Evolutionary conservation across 2,888 invertebrate genomes (phyloP).

Genomic region (Dione juno): DNA sequence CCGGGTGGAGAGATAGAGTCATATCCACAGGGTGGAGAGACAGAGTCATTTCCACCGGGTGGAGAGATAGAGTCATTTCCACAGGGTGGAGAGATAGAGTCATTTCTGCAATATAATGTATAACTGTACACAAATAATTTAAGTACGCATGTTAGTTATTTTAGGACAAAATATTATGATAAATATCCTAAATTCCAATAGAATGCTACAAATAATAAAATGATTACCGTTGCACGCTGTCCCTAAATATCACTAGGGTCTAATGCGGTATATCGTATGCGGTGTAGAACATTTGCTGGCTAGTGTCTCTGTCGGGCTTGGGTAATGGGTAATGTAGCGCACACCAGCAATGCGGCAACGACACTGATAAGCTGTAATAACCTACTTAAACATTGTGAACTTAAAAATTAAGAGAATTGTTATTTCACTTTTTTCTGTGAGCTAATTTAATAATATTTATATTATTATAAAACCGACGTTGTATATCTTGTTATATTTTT

Average conservation of each 20-base stretch:
- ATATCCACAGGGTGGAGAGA: too few species aligned
- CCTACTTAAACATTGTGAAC: constrained; percentile 1
- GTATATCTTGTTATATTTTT: too few species aligned
- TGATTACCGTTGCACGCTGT: neutral
- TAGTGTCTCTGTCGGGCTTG: constrained; percentile 23
- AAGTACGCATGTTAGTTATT: too few species aligned
- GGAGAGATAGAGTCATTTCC: too few species aligned
- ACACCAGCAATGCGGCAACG: constrained; percentile 38
- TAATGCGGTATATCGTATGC: neutral
- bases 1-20: too few species aligned
- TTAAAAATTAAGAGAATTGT: neutral
- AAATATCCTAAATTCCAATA: too few species aligned
- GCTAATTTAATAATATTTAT: too few species aligned
- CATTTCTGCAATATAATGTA: too few species aligned
- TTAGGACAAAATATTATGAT: neutral
- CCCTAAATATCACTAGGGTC: neutral
- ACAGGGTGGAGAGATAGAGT: too few species aligned
- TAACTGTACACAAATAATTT: too few species aligned
- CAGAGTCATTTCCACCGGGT: too few species aligned
- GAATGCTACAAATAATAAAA: neutral
- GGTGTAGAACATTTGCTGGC: neutral
- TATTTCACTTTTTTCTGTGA: neutral
- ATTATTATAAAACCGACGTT: too few species aligned
- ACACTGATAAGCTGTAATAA: constrained; percentile 26
- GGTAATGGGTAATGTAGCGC: constrained; percentile 34